Conservation (phyloP, 2,888 invertebrate species). For the Tenthredo mesomela region DNA sequence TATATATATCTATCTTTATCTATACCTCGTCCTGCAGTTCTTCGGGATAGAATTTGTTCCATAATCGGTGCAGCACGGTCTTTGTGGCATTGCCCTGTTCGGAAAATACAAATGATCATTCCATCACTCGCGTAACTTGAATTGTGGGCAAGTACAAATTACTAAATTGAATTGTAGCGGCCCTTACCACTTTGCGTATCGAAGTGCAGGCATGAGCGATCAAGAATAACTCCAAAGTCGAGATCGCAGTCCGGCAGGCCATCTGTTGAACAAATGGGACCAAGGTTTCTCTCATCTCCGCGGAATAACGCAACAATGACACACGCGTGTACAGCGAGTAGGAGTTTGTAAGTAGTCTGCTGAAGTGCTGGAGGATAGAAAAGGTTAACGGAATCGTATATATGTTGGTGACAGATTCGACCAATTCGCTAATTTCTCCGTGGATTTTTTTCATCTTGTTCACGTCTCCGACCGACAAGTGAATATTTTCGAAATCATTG, state of each 20-base stretch:
- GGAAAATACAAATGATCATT: background rate
- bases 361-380: background rate
- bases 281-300: no score
- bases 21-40: background rate
- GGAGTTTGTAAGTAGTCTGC: background rate
- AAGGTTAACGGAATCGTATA: background rate
- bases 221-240: background rate
- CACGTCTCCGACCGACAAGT: background rate
- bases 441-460: background rate
- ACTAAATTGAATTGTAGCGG: background rate
- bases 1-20: no score
- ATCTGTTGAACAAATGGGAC: background rate
- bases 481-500: background rate
- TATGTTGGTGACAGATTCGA: background rate
- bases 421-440: background rate
- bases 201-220: constrained; percentile 6
- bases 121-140: background rate
- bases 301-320: no score
- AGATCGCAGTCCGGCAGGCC: background rate
- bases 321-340: background rate
- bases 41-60: constrained; percentile 5
- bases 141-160: background rate
- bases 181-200: background rate
- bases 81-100: background rate
- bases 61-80: background rate